Evolutionary conservation across 2,888 invertebrate species (phyloP).

Genomic region (Esperia sulphurella): DNA sequence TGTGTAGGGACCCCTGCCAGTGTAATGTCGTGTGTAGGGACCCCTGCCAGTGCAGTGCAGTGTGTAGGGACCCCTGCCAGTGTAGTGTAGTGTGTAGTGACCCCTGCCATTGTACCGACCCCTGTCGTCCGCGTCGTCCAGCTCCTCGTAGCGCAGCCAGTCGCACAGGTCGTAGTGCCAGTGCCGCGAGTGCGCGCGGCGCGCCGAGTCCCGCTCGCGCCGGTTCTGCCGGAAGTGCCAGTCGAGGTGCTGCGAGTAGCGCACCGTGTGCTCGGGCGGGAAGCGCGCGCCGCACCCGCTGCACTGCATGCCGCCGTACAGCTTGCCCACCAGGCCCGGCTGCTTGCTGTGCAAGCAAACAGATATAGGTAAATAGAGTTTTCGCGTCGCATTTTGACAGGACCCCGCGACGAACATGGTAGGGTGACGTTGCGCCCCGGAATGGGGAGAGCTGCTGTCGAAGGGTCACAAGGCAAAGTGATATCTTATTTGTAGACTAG

Average conservation of each 20-base stretch:
- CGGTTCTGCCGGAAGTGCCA: constrained; percentile 99
- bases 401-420: too few species aligned
- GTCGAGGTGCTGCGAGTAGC: constrained; percentile 97
- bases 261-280: constrained; percentile 91
- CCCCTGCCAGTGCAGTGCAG: too few species aligned
- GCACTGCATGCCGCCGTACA: constrained; percentile 97
- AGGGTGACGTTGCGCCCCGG: too few species aligned
- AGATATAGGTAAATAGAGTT: not conserved
- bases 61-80: too few species aligned
- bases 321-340: constrained; percentile 81
- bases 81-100: not conserved
- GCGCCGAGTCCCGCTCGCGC: constrained; percentile 89
- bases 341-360: constrained; percentile 79
- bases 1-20: too few species aligned
- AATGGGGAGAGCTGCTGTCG: too few species aligned
- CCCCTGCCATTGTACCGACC: constrained; percentile 64
- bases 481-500: too few species aligned
- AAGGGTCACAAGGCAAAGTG: too few species aligned
- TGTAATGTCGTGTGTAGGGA: too few species aligned
- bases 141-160: constrained; percentile 97
- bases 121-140: constrained; percentile 94
- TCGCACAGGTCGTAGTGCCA: constrained; percentile 95
- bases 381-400: too few species aligned
- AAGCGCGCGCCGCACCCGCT: constrained; percentile 97
- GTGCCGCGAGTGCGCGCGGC: constrained; percentile 89